Evolutionary conservation across 2,888 invertebrate species (phyloP).

Genomic region (Heliconius ethilla): DNA sequence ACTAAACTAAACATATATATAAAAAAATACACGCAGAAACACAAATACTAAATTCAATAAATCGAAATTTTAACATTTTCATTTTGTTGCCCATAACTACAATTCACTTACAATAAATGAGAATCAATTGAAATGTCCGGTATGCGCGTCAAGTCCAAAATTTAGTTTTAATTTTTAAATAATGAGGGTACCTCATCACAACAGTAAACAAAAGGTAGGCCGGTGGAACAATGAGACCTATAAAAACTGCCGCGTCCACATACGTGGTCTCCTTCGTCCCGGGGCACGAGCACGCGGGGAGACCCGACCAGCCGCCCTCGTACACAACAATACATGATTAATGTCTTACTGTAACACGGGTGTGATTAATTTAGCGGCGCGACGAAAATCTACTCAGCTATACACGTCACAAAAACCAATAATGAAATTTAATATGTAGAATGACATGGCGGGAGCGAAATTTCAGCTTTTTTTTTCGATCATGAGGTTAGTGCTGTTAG

Average conservation of each 20-base stretch:
- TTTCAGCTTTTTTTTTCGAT: background rate
- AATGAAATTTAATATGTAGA: slow-evolving; percentile 52
- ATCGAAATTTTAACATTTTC: background rate
- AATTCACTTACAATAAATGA: slow-evolving; percentile 38
- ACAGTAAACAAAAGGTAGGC: slow-evolving; percentile 52
- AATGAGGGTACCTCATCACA: slow-evolving; percentile 43
- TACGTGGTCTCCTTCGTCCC: slow-evolving; percentile 53
- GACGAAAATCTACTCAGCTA: slow-evolving; percentile 52
- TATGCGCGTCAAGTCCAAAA: slow-evolving; percentile 46
- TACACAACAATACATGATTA: slow-evolving; percentile 66
- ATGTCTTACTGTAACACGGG: slow-evolving; percentile 60
- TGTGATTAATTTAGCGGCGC: slow-evolving; percentile 67
- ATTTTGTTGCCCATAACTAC: background rate
- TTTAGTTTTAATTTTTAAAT: slow-evolving; percentile 58
- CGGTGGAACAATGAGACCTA: slow-evolving; percentile 57
- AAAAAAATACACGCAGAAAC: background rate
- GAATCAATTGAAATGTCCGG: slow-evolving; percentile 47
- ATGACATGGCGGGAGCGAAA: slow-evolving; percentile 11
- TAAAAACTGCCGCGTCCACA: slow-evolving; percentile 54
- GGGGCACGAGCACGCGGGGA: slow-evolving; percentile 33
- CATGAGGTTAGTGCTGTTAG: too few relatives aligned
- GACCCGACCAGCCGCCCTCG: slow-evolving; percentile 37
- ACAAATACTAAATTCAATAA: background rate
- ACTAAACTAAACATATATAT: background rate
- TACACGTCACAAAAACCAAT: slow-evolving; percentile 56